phyloP scores from a whole-genome alignment of 2,113 vertebrate genomes.

The Embiotoca jacksoni region DNA sequence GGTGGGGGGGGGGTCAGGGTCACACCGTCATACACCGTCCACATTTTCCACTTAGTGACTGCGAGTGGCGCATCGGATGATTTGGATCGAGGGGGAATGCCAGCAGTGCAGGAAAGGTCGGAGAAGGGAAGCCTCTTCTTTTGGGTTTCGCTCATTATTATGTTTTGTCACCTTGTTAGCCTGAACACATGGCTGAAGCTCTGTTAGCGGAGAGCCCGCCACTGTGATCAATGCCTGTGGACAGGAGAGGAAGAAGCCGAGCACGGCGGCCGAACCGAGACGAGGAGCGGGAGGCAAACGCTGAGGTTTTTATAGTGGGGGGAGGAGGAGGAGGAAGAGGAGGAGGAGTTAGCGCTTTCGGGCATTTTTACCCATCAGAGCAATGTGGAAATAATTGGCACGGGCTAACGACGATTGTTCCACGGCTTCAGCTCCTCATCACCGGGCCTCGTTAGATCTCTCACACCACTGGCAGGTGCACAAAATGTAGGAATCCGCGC shows the following conservation, averaged over 20 bases:
- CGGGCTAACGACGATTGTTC: constrained; percentile 5
- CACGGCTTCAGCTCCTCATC: constrained; percentile 33
- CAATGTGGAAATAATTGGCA: constrained; percentile 76
- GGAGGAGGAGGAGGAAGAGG: not conserved
- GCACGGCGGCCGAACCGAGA: constrained; percentile 55
- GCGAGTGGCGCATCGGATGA: constrained; percentile 72
- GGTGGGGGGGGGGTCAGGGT: not conserved
- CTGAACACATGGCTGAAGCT: constrained; percentile 63
- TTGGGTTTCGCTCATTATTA: constrained; percentile 70
- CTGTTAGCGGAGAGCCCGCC: constrained; percentile 53
- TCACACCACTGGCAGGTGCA: constrained; percentile 4
- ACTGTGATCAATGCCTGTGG: constrained; percentile 68
- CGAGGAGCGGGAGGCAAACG: constrained; percentile 27
- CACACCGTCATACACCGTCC: constrained; percentile 8
- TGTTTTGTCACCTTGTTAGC: constrained; percentile 82
- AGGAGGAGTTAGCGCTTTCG: constrained; percentile 6
- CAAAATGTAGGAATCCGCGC: constrained; percentile 19
- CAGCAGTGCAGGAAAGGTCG: constrained; percentile 65
- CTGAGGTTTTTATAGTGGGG: not conserved
- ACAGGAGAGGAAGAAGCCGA: constrained; percentile 59
- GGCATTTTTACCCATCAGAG: constrained; percentile 33
- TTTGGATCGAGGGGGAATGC: constrained; percentile 69
- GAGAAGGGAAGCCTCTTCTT: constrained; percentile 57
- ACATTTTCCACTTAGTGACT: constrained; percentile 30
- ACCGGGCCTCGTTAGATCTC: constrained; percentile 48